These are phyloP conservation scores for Bombus soroeensis DNA, from an alignment of 1,140 invertebrate species.

Conservation along the genomic window DNA sequence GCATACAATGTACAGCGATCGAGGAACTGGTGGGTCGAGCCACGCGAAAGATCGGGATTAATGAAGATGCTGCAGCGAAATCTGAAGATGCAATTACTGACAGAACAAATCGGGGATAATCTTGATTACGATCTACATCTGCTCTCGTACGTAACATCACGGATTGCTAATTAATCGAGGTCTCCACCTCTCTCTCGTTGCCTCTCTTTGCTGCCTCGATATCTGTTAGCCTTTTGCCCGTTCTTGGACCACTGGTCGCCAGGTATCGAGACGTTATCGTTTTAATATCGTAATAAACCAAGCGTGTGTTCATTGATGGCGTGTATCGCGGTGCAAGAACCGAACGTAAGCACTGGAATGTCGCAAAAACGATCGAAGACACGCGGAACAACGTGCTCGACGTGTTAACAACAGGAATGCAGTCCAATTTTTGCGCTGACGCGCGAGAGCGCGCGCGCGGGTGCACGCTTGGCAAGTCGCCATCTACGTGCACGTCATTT, in stretches of 20 bases:
- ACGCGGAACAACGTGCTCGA: slow-evolving; percentile 59
- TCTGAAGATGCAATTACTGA: slow-evolving; percentile 57
- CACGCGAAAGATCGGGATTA: slow-evolving; percentile 41
- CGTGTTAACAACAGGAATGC: slow-evolving; percentile 67
- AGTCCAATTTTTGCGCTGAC: slow-evolving; percentile 63
- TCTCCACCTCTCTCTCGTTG: no score
- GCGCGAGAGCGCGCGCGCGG: neutral
- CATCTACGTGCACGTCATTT: slow-evolving; percentile 51
- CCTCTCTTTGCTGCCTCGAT: neutral
- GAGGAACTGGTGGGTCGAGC: neutral
- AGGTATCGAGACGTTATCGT: slow-evolving; percentile 15
- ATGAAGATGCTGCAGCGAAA: slow-evolving; percentile 51
- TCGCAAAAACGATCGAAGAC: slow-evolving; percentile 60
- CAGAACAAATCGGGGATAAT: slow-evolving; percentile 55
- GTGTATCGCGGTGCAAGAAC: slow-evolving; percentile 34
- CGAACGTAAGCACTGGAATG: slow-evolving; percentile 37
- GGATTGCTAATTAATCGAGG: slow-evolving; percentile 38
- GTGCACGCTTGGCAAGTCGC: slow-evolving; percentile 39
- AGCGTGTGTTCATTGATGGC: slow-evolving; percentile 33
- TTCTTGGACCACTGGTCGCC: neutral
- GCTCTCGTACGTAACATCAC: slow-evolving; percentile 40
- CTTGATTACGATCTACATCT: slow-evolving; percentile 55
- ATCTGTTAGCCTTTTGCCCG: neutral
- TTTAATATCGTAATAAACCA: slow-evolving; percentile 62
- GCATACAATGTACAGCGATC: neutral